Evolutionary conservation across 2,888 invertebrate species (phyloP).

Genomic region (Plagodis dolabraria): DNA sequence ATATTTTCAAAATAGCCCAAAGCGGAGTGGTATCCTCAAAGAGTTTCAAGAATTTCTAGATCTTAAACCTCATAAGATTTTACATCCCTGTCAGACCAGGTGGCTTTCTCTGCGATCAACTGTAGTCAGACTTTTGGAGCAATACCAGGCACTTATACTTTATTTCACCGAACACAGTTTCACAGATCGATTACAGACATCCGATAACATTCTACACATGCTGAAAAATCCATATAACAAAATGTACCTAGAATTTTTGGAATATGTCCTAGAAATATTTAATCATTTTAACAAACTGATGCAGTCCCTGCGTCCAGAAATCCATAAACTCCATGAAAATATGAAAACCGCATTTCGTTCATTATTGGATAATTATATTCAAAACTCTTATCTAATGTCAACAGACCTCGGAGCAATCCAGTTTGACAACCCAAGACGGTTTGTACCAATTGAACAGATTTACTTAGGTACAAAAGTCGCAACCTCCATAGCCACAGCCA

Average conservation of each 20-base stretch:
- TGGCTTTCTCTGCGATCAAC: conserved; percentile 32
- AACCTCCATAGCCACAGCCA: too few relatives aligned
- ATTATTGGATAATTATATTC: too few relatives aligned
- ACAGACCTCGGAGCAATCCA: too few relatives aligned
- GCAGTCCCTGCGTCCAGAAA: conserved; percentile 4
- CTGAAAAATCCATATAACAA: conserved; percentile 20
- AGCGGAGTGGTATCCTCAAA: too few relatives aligned
- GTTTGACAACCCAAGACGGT: too few relatives aligned
- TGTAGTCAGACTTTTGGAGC: conserved; percentile 27
- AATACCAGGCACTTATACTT: conserved; percentile 11
- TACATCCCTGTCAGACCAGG: conserved; percentile 35
- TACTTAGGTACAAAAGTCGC: too few relatives aligned
- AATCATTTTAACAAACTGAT: conserved; percentile 5
- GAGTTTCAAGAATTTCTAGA: too few relatives aligned
- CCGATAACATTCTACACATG: too few relatives aligned
- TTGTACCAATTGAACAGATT: too few relatives aligned
- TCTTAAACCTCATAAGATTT: conserved; percentile 22
- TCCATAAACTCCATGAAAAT: neutral
- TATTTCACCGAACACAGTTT: conserved; percentile 5
- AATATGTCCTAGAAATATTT: conserved; percentile 30
- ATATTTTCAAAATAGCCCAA: too few relatives aligned
- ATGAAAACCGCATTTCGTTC: too few relatives aligned
- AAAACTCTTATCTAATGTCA: too few relatives aligned
- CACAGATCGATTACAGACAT: neutral
- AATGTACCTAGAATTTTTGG: conserved; percentile 35